Evolutionary conservation across 2,113 vertebrate species (phyloP).

Genomic region (Passer domesticus): DNA sequence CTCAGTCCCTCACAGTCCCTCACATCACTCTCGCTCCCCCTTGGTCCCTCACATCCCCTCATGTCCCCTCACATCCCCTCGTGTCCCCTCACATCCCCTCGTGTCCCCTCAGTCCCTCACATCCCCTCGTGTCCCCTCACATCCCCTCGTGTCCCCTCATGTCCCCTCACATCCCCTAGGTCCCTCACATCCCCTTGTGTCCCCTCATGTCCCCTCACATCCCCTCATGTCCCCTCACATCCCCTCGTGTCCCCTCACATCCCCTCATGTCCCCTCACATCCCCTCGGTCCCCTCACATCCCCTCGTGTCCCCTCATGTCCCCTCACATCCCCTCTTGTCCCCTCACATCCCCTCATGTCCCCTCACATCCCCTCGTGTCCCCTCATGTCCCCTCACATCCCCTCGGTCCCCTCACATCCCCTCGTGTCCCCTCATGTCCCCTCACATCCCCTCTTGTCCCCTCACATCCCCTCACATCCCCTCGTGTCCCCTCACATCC

Average conservation of each 20-base stretch:
- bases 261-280: accelerated
- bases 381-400: not conserved
- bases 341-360: not conserved
- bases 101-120: accelerated
- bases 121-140: not conserved
- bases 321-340: not conserved
- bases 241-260: too few relatives aligned
- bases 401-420: too few relatives aligned
- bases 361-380: not conserved
- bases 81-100: not conserved
- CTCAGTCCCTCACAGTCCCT: too few relatives aligned
- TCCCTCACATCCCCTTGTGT: too few relatives aligned
- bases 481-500: too few relatives aligned
- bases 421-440: not conserved
- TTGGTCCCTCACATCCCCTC: not conserved
- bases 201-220: too few relatives aligned
- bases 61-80: too few relatives aligned
- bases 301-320: too few relatives aligned
- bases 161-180: too few relatives aligned
- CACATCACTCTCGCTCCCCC: not conserved
- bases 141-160: not conserved
- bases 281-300: too few relatives aligned
- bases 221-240: not conserved
- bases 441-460: not conserved
- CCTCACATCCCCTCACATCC: not conserved